Evolutionary conservation across 2,113 vertebrate species (phyloP).

Genomic region (Ctenomys sociabilis): DNA sequence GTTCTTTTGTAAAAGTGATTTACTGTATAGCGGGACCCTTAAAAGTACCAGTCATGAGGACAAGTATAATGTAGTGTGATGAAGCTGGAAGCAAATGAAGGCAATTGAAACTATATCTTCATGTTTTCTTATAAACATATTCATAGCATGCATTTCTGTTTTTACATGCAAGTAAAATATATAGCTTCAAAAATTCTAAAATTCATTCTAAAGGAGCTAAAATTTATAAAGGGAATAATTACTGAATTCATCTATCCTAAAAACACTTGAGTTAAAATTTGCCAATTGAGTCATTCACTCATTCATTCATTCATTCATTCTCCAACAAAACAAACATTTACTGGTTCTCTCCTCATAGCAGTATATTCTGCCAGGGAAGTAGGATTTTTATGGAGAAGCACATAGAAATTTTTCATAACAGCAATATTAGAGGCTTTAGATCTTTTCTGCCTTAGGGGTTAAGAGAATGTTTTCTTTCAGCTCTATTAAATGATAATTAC

Average conservation of each 20-base stretch:
- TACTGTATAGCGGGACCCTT: background rate
- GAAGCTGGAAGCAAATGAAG: slow-evolving; percentile 9
- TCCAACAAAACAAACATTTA: background rate
- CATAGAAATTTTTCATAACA: background rate
- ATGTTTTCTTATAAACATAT: slow-evolving; percentile 20
- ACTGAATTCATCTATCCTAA: slow-evolving; percentile 11
- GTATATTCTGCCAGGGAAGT: background rate
- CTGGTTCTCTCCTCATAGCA: background rate
- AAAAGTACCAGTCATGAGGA: background rate
- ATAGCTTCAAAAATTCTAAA: slow-evolving; percentile 13
- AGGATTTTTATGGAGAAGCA: slow-evolving; percentile 22
- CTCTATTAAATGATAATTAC: slow-evolving; percentile 70
- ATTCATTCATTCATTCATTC: slow-evolving; percentile 37
- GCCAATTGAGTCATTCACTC: background rate
- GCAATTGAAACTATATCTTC: background rate
- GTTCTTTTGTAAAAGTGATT: background rate
- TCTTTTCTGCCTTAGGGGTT: background rate
- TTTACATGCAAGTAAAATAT: slow-evolving; percentile 15
- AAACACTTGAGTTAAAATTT: slow-evolving; percentile 50
- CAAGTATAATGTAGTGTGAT: background rate
- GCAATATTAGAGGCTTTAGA: background rate
- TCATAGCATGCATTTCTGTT: background rate
- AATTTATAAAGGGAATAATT: background rate
- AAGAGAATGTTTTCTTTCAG: slow-evolving; percentile 53
- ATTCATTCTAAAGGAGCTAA: slow-evolving; percentile 14